Evolutionary conservation across 2,888 invertebrate genomes (phyloP).

Genomic region (Laothoe populi): DNA sequence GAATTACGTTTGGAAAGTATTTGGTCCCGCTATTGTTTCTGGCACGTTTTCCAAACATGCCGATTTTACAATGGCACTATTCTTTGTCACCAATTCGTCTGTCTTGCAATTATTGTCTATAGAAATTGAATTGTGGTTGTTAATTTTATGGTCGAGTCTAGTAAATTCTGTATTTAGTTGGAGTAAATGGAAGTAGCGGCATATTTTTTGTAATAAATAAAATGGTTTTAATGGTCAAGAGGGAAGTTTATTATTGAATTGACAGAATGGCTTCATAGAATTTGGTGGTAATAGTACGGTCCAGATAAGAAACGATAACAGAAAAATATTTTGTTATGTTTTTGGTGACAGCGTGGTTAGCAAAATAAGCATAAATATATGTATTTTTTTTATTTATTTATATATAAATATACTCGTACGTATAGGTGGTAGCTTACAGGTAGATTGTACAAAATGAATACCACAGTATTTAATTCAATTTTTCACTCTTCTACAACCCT

Average conservation of each 20-base stretch:
- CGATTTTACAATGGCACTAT: conserved; percentile 49
- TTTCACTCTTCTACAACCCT: not conserved
- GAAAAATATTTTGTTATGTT: too few relatives aligned
- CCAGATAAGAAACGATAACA: too few relatives aligned
- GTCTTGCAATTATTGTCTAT: conserved; percentile 18
- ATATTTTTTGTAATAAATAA: conserved; percentile 12
- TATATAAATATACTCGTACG: too few relatives aligned
- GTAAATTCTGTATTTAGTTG: not conserved
- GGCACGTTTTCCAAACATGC: conserved; percentile 58
- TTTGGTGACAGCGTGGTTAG: too few relatives aligned
- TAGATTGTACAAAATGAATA: not conserved
- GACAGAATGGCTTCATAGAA: not conserved
- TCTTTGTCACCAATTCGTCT: conserved; percentile 42
- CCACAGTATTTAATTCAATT: not conserved
- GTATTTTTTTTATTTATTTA: too few relatives aligned
- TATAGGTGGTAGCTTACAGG: too few relatives aligned
- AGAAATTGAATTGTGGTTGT: conserved; percentile 8
- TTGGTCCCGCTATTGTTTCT: conserved; percentile 57
- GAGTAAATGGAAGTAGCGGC: conserved; percentile 8
- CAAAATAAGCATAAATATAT: too few relatives aligned
- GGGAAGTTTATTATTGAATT: not conserved
- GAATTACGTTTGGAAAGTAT: conserved; percentile 51
- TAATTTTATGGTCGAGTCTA: conserved; percentile 16
- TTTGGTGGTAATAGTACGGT: not conserved
- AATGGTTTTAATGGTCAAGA: not conserved